Evolutionary conservation across 2,797 vertebrate genomes (phyloP).

Genomic region (Hozukius guyotensis): DNA sequence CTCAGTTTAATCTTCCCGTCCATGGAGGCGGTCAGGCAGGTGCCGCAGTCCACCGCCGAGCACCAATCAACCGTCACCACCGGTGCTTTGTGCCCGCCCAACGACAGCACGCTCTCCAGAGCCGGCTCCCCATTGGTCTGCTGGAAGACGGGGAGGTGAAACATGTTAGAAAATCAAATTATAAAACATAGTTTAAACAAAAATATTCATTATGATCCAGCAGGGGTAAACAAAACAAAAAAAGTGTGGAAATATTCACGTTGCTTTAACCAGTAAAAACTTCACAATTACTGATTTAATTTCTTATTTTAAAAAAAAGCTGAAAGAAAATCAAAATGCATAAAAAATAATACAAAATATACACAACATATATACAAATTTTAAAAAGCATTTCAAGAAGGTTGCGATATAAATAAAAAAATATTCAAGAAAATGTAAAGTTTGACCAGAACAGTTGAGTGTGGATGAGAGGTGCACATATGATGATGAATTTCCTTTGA

Average conservation of each 20-base stretch:
- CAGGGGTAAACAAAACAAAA: too few species aligned
- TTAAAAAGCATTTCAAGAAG: neutral
- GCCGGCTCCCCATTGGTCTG: conserved; percentile 86
- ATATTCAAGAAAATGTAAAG: neutral
- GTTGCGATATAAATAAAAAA: neutral
- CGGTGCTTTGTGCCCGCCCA: conserved; percentile 94
- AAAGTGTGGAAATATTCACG: neutral
- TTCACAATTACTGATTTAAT: neutral
- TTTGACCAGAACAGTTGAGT: neutral
- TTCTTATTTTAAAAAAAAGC: neutral
- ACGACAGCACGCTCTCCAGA: conserved; percentile 89
- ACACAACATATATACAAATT: neutral
- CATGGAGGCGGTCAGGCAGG: conserved; percentile 97
- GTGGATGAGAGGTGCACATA: neutral
- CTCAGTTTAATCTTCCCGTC: conserved; percentile 97
- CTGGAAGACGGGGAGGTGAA: conserved; percentile 64
- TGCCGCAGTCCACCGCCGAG: conserved; percentile 95
- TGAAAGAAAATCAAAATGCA: neutral
- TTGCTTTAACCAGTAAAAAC: neutral
- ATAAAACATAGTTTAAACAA: neutral
- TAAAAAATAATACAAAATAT: neutral
- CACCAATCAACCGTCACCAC: conserved; percentile 98
- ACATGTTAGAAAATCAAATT: neutral
- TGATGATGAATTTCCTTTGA: neutral
- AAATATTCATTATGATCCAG: neutral